Evolutionary conservation across 1,140 invertebrate genomes (phyloP).

Genomic region (Neodiprion virginianus): DNA sequence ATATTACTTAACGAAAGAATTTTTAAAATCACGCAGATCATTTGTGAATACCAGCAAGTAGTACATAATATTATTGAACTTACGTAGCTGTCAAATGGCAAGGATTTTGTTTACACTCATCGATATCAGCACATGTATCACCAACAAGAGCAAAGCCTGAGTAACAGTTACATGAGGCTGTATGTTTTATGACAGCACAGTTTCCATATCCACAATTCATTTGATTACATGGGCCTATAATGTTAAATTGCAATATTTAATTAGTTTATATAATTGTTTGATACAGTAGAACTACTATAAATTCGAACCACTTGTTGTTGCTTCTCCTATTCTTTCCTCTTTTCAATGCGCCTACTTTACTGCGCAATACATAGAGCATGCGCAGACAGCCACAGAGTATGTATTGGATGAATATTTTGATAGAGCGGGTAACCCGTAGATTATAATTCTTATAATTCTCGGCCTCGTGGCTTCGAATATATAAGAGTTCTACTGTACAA

Average conservation of each 20-base stretch:
- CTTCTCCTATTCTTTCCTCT: too few species aligned
- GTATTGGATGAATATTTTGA: too few species aligned
- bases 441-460: too few species aligned
- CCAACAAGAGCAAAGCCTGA: conserved; percentile 73
- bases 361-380: too few species aligned
- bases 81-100: conserved; percentile 79
- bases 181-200: conserved; percentile 74
- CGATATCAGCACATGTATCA: conserved; percentile 78
- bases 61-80: conserved; percentile 33
- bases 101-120: conserved; percentile 80
- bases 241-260: conserved; percentile 31
- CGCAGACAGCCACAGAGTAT: too few species aligned
- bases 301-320: too few species aligned
- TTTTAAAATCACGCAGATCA: too few species aligned
- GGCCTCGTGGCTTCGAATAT: too few species aligned
- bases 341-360: too few species aligned
- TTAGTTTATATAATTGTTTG: conserved; percentile 15
- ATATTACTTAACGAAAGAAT: too few species aligned
- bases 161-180: conserved; percentile 75
- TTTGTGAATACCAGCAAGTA: neutral
- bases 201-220: conserved; percentile 77
- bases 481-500: neutral
- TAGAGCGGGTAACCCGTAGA: too few species aligned
- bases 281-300: too few species aligned
- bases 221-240: conserved; percentile 77